phyloP scores from a whole-genome alignment of 2,797 vertebrate genomes.

The Perodicticus potto region DNA sequence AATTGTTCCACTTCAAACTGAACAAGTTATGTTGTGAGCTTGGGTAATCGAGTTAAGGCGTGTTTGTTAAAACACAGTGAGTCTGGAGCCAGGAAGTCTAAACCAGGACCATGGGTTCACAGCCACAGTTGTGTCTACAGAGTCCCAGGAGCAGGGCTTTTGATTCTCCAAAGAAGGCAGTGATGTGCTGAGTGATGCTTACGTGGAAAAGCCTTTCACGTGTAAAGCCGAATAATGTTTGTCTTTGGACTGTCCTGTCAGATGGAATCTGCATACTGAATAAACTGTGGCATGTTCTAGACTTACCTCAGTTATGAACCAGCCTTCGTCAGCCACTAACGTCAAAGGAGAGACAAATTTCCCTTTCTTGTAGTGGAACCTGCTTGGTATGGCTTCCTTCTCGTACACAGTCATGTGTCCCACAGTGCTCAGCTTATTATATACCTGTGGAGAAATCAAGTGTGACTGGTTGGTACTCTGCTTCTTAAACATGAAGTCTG shows the following conservation, averaged over 20 bases:
- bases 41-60: slow-evolving; percentile 20
- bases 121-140: neutral
- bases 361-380: slow-evolving; percentile 94
- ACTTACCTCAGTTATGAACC: slow-evolving; percentile 95
- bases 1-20: neutral
- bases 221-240: neutral
- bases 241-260: neutral
- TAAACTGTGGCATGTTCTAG: neutral
- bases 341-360: slow-evolving; percentile 95
- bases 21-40: neutral
- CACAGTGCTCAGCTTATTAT: slow-evolving; percentile 89
- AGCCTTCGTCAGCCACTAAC: slow-evolving; percentile 94
- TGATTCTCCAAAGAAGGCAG: slow-evolving; percentile 1
- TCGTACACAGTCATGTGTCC: slow-evolving; percentile 92
- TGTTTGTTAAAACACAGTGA: neutral
- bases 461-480: neutral
- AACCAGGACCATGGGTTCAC: neutral
- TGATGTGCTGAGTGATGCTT: fast-evolving
- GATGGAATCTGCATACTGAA: neutral
- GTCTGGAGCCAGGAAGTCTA: slow-evolving; percentile 31
- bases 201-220: neutral
- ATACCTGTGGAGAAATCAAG: slow-evolving; percentile 89
- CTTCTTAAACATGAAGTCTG: neutral
- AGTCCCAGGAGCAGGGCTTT: neutral
- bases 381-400: slow-evolving; percentile 91